Conservation (phyloP, 2,113 vertebrate genomes). For the Alaudala cheleensis region DNA sequence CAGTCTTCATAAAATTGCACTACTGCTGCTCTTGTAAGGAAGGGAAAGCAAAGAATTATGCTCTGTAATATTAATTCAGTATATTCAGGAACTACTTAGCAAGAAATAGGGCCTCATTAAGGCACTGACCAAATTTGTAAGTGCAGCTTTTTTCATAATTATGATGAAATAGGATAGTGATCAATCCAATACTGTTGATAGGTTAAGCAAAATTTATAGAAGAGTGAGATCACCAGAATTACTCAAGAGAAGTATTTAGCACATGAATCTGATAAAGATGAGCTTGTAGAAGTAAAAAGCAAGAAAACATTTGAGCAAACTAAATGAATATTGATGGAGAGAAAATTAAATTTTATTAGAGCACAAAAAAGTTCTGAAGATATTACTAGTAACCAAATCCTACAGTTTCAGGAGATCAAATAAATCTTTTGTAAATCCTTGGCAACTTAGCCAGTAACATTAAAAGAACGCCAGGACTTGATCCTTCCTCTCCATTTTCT, state of each 20-base stretch:
- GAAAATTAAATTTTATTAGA: not conserved
- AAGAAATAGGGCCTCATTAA: slow-evolving; percentile 4
- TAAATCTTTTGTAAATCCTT: not conserved
- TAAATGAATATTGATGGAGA: not conserved
- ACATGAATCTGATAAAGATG: not conserved
- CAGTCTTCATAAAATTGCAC: not conserved
- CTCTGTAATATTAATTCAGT: not conserved
- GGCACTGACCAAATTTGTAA: not conserved
- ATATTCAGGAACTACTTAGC: slow-evolving; percentile 6
- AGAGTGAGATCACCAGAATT: not conserved
- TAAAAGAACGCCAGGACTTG: not conserved
- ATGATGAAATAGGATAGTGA: not conserved
- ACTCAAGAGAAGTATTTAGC: not conserved
- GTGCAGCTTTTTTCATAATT: not conserved
- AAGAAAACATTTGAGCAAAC: not conserved
- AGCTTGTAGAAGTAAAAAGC: not conserved
- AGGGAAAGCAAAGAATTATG: not conserved
- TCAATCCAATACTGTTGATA: not conserved
- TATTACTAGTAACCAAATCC: not conserved
- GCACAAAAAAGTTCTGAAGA: not conserved
- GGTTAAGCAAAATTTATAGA: not conserved
- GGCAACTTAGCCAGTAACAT: not conserved
- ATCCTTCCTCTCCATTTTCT: not conserved
- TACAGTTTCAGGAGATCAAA: not conserved
- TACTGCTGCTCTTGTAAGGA: not conserved